Percentiles rank a stretch among this genome's conserved stretches.
Evolutionary conservation across 2,113 vertebrate genomes (phyloP).

Genomic region (Alligator sinensis): DNA sequence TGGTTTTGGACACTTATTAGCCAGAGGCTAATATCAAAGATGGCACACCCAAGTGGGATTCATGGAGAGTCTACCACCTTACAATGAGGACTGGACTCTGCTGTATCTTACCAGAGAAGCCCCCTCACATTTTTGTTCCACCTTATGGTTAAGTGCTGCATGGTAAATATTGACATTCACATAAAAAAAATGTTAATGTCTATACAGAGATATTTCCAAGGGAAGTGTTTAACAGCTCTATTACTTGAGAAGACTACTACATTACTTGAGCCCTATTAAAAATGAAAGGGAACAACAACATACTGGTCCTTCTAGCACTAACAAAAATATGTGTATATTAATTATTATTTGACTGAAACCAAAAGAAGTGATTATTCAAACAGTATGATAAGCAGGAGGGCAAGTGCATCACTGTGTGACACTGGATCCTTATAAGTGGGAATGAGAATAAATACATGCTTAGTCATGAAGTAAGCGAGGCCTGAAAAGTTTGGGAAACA

Average conservation of each 20-base stretch:
- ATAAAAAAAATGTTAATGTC: background rate
- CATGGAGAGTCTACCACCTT: background rate
- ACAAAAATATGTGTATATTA: rapidly evolving
- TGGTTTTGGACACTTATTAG: background rate
- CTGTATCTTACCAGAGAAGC: background rate
- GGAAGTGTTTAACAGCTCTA: background rate
- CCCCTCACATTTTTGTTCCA: background rate
- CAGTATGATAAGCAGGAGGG: background rate
- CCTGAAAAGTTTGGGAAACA: rapidly evolving
- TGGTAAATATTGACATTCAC: background rate
- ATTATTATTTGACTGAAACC: background rate
- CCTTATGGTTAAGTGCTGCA: background rate
- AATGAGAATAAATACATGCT: rapidly evolving
- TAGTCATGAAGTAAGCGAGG: background rate
- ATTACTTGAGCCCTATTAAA: no score
- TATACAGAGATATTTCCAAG: background rate
- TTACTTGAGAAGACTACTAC: background rate
- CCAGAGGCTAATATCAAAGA: background rate
- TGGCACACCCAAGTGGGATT: background rate
- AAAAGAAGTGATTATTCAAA: background rate
- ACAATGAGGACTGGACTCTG: background rate
- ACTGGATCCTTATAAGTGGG: rapidly evolving
- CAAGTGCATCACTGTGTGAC: background rate
- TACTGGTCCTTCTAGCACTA: background rate
- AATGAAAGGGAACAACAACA: no score